phyloP scores from a whole-genome alignment of 1,140 invertebrate species.

The Pemphigus obesinymphae region DNA sequence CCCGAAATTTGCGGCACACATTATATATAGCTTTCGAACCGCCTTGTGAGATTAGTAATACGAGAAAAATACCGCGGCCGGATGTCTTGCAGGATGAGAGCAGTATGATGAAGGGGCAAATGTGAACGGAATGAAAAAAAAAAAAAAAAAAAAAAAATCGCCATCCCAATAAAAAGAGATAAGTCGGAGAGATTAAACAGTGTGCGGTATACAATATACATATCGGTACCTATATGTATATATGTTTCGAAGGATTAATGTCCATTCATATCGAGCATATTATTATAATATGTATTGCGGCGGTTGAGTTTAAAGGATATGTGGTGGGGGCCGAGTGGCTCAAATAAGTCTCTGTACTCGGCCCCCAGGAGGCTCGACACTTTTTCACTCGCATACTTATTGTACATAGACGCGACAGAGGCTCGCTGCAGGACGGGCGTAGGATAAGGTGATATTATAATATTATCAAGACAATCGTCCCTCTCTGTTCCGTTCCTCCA shows the following conservation, averaged over 20 bases:
- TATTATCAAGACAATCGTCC: conserved; percentile 32
- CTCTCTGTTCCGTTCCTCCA: too few species aligned
- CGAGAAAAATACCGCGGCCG: neutral
- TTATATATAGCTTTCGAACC: too few species aligned
- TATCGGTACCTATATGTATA: neutral
- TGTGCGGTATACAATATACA: neutral
- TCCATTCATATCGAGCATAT: neutral
- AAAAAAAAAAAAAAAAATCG: neutral
- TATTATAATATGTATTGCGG: neutral
- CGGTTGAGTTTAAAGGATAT: neutral
- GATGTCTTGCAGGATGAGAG: too few species aligned
- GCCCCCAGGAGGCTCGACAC: neutral
- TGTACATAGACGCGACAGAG: too few species aligned
- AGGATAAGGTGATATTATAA: conserved; percentile 4
- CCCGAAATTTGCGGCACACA: neutral
- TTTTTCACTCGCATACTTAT: too few species aligned
- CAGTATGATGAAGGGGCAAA: too few species aligned
- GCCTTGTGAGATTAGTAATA: conserved; percentile 10
- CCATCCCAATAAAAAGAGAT: conserved; percentile 15
- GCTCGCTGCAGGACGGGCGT: neutral
- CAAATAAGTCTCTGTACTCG: neutral
- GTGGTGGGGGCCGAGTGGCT: neutral
- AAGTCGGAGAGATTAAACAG: conserved; percentile 1
- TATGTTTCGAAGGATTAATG: neutral
- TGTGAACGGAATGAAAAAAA: too few species aligned